These are phyloP conservation scores for Drosophila peninsularis DNA, from an alignment of 2,888 invertebrate genomes.

Conservation along the genomic window DNA sequence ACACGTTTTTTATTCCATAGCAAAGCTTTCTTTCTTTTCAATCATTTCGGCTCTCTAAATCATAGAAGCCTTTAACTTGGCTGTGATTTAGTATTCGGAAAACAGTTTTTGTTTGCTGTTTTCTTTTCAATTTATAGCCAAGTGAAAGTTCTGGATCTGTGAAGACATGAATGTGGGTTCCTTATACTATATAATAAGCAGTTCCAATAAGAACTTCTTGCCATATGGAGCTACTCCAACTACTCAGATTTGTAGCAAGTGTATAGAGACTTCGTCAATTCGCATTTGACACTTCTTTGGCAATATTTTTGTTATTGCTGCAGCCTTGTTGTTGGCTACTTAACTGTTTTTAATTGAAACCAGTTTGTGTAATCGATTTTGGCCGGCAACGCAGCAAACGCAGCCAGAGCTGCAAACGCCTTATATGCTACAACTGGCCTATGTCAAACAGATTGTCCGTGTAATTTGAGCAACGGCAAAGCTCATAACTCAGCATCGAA, in stretches of 20 bases:
- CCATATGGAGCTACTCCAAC: too few relatives aligned
- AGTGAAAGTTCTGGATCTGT: conserved; percentile 4
- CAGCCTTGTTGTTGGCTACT: conserved; percentile 43
- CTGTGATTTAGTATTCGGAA: not conserved
- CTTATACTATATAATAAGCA: too few relatives aligned
- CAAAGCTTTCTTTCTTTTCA: conserved; percentile 1
- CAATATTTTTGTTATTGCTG: conserved; percentile 10
- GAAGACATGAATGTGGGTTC: not conserved
- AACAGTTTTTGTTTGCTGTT: not conserved
- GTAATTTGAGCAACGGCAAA: conserved; percentile 60
- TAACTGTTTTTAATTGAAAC: conserved; percentile 78
- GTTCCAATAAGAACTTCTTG: too few relatives aligned
- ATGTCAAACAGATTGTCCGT: conserved; percentile 76
- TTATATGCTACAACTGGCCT: conserved; percentile 71
- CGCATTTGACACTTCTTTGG: not conserved
- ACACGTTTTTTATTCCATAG: not conserved
- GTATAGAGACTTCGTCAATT: not conserved
- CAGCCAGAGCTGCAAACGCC: conserved; percentile 38
- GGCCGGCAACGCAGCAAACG: conserved; percentile 9
- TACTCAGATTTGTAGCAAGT: not conserved
- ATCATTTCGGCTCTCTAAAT: not conserved
- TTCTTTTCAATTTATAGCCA: not conserved
- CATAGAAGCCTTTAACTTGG: not conserved
- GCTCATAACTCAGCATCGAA: conserved; percentile 29
- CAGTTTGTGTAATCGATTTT: conserved; percentile 76